phyloP scores from a whole-genome alignment of 2,888 invertebrate species.

The Pardosa pseudoannulata region DNA sequence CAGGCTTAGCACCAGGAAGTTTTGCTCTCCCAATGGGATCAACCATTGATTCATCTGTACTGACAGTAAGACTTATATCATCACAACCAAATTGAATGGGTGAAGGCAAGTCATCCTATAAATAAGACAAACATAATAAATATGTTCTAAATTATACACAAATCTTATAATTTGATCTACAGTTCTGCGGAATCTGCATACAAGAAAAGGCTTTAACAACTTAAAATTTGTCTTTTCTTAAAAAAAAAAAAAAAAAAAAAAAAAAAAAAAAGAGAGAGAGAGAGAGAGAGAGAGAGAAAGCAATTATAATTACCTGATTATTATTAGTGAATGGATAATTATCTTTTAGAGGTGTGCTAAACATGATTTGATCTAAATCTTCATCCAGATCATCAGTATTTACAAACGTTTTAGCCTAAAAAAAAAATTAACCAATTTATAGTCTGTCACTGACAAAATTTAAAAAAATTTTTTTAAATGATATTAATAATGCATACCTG shows the following conservation, averaged over 20 bases:
- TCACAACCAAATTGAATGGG: slow-evolving; percentile 49
- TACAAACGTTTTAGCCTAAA: slow-evolving; percentile 23
- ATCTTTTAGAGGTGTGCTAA: slow-evolving; percentile 44
- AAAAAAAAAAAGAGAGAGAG: too few species aligned
- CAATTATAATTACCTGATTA: slow-evolving; percentile 25
- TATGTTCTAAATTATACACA: too few species aligned
- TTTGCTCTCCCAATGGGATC: slow-evolving; percentile 72
- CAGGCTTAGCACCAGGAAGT: slow-evolving; percentile 73
- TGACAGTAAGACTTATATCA: slow-evolving; percentile 35
- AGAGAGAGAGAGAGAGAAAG: too few species aligned
- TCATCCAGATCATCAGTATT: slow-evolving; percentile 25
- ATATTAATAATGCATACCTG: neutral
- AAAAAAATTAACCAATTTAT: too few species aligned
- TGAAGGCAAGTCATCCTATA: slow-evolving; percentile 45
- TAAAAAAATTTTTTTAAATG: too few species aligned
- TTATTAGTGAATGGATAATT: slow-evolving; percentile 16
- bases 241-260: too few species aligned
- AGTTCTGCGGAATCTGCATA: too few species aligned
- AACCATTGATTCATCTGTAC: slow-evolving; percentile 66
- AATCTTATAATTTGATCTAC: too few species aligned
- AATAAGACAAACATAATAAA: neutral
- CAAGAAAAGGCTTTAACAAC: too few species aligned
- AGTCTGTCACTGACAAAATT: too few species aligned
- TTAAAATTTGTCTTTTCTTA: too few species aligned
- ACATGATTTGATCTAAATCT: slow-evolving; percentile 39